phyloP scores from a whole-genome alignment of 2,888 invertebrate genomes.

The Rotaria sp. region DNA sequence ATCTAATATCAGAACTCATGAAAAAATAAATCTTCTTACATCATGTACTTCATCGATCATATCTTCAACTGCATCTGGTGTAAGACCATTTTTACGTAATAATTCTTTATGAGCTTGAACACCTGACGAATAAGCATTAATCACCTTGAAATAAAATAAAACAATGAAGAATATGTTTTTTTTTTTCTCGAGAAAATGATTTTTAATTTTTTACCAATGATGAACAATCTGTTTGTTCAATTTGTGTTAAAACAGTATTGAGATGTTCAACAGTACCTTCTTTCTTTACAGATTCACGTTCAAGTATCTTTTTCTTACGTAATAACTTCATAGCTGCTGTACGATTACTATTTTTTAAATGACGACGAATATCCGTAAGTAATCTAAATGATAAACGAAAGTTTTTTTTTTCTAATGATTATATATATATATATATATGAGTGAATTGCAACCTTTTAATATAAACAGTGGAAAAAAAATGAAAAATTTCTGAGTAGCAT shows the following conservation, averaged over 20 bases:
- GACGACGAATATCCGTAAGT: not conserved
- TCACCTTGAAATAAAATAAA: not conserved
- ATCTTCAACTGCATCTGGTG: slow-evolving; percentile 2
- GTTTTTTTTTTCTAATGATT: no score
- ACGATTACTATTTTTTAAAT: slow-evolving; percentile 23
- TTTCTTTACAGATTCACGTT: slow-evolving; percentile 6
- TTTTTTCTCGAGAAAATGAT: not conserved
- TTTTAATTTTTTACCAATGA: not conserved
- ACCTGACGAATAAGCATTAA: slow-evolving; percentile 24
- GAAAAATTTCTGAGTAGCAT: no score
- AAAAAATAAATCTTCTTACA: not conserved
- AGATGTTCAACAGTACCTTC: slow-evolving; percentile 1
- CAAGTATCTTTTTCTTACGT: slow-evolving; percentile 2
- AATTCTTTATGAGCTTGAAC: slow-evolving; percentile 28
- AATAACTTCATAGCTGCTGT: slow-evolving; percentile 14
- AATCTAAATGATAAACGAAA: not conserved
- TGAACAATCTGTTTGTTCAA: slow-evolving; percentile 28
- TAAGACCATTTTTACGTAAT: slow-evolving; percentile 1
- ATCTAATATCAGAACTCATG: no score
- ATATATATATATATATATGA: no score
- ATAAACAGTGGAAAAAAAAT: no score
- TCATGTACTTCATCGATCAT: slow-evolving; percentile 25
- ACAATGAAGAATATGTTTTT: not conserved
- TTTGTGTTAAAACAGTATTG: not conserved
- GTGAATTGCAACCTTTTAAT: no score